phyloP scores from a whole-genome alignment of 2,888 invertebrate genomes.

The Mesoligia furuncula region DNA sequence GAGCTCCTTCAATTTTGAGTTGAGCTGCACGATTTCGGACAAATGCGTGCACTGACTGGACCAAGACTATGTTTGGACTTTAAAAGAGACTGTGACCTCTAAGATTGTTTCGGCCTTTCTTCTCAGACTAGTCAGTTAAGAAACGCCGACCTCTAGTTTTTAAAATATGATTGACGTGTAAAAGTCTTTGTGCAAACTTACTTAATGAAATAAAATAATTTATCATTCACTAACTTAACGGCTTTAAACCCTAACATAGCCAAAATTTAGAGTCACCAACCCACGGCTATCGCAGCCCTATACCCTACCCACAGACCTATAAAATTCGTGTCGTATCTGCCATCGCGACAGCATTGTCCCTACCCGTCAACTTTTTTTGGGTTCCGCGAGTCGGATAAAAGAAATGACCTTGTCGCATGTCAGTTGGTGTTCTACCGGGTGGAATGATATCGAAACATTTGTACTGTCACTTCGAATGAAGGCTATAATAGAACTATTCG shows the following conservation, averaged over 20 bases:
- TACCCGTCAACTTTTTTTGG: conserved; percentile 60
- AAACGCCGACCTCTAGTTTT: too few species aligned
- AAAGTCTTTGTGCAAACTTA: too few species aligned
- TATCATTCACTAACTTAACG: neutral
- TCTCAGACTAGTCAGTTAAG: too few species aligned
- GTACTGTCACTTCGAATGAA: conserved; percentile 5
- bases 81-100: too few species aligned
- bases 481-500: neutral
- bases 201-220: too few species aligned
- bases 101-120: too few species aligned
- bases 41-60: too few species aligned
- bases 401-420: conserved; percentile 30
- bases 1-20: too few species aligned
- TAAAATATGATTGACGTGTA: too few species aligned
- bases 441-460: conserved; percentile 7
- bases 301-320: conserved; percentile 52
- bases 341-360: conserved; percentile 66
- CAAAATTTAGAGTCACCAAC: conserved; percentile 35
- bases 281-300: conserved; percentile 34
- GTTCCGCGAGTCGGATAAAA: conserved; percentile 34
- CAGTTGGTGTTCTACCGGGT: conserved; percentile 15
- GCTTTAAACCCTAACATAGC: conserved; percentile 29
- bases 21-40: too few species aligned
- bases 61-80: too few species aligned
- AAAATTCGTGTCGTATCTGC: conserved; percentile 73